Evolutionary conservation across 2,888 invertebrate genomes (phyloP), one percentile per base, ranked within the genome.

Genomic region (Heliconius sara): DNA sequence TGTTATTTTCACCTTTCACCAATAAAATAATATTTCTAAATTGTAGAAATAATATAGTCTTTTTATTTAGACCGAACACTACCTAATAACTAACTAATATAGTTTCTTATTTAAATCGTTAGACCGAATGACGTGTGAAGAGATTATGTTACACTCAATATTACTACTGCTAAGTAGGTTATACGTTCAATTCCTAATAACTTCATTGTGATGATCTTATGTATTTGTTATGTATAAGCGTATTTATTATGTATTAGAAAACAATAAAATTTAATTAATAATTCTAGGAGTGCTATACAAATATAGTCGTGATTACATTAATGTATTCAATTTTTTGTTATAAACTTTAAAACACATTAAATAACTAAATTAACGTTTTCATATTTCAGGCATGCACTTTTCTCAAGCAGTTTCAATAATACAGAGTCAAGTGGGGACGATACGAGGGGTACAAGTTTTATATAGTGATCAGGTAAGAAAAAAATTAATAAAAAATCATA

Each of bases 371-470:
- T 34, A 73, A 57, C n/a, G 27, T 75, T 77, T 71, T 79, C 3
- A 47, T 57, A 84, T 96, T 96, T 25, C 96, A 98, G 99, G 99
- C 88, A 99, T 99, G 99, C 99, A 99, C 96, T 99, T 99, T 96
- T 98, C 99, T 85, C 99, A 99, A 95, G 98, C 99, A 85, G 98
- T 99, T 88, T 98, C 99, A 88, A 99, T 99, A 88, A 97, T 99
- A 89, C 99, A 99, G 94, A 98, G 98, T 83, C 99, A 99, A 96
- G 98, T 99, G 92, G 98, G 98, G 86, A 97, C 98, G 88, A 98
- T 99, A 88, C 97, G 98, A 95, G 98, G 98, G 84, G 99, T 99
- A 84, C 98, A 99, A 96, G 98, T 99, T 86, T 97, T 99, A 87
- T 99, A 99, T 96, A 99, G 98, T 93, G 99, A 99, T 95, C 97